phyloP scores from a whole-genome alignment of 2,797 vertebrate genomes.

The Hylomyscus alleni region DNA sequence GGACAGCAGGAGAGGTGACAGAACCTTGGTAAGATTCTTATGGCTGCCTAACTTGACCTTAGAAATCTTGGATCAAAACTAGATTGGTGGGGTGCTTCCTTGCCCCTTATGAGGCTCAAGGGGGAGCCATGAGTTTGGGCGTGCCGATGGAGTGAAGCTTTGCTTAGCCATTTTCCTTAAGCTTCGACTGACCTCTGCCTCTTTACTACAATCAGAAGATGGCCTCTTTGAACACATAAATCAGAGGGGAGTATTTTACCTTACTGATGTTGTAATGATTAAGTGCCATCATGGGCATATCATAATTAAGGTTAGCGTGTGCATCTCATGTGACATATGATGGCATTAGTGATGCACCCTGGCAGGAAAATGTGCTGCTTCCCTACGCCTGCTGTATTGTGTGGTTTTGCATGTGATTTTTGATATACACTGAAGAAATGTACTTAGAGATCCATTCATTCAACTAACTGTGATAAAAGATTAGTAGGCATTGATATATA shows the following conservation, averaged over 20 bases:
- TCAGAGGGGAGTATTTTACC: background rate
- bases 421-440: background rate
- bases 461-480: background rate
- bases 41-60: background rate
- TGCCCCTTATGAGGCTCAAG: background rate
- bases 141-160: background rate
- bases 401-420: constrained; percentile 23
- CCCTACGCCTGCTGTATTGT: background rate
- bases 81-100: background rate
- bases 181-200: background rate
- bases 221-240: constrained; percentile 12
- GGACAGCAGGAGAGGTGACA: background rate
- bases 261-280: background rate
- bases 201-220: constrained; percentile 7
- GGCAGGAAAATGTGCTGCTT: background rate
- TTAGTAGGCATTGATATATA: background rate
- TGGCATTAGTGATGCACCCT: background rate
- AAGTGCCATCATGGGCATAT: background rate
- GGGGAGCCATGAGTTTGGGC: background rate
- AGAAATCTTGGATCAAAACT: background rate
- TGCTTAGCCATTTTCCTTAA: background rate
- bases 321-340: background rate
- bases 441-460: background rate
- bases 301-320: constrained; percentile 11
- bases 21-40: background rate